Evolutionary conservation across 2,797 vertebrate genomes (phyloP).

Genomic region (Gymnodraco acuticeps): DNA sequence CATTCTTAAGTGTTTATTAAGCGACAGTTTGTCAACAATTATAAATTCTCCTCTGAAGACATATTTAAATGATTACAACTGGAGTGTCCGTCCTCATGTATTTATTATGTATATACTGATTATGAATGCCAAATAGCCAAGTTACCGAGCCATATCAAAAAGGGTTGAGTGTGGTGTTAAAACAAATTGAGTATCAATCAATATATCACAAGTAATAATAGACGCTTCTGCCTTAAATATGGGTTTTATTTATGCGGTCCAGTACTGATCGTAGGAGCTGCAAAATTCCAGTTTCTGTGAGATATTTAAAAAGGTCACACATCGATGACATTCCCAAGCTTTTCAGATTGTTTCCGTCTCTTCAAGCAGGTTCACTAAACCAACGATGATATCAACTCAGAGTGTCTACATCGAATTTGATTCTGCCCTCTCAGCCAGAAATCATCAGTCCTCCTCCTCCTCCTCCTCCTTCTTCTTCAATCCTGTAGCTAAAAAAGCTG

Average conservation of each 20-base stretch:
- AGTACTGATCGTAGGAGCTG: background rate
- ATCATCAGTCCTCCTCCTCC: background rate
- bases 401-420: background rate
- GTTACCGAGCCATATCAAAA: too few species aligned
- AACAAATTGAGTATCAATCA: too few species aligned
- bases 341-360: background rate
- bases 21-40: background rate
- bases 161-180: background rate
- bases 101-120: background rate
- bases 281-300: background rate
- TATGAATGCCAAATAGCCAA: background rate
- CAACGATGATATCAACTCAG: background rate
- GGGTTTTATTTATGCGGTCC: background rate
- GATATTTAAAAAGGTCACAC: background rate
- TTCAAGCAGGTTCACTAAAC: background rate
- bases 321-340: background rate
- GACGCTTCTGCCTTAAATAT: background rate
- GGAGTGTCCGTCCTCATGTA: background rate
- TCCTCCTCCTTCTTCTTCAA: background rate
- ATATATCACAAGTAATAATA: background rate
- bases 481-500: background rate
- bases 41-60: too few species aligned
- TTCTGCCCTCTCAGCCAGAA: background rate
- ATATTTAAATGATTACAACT: background rate
- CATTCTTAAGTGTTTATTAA: background rate